phyloP scores from a whole-genome alignment of 2,888 invertebrate species.

The Deladenus siricidicola region DNA sequence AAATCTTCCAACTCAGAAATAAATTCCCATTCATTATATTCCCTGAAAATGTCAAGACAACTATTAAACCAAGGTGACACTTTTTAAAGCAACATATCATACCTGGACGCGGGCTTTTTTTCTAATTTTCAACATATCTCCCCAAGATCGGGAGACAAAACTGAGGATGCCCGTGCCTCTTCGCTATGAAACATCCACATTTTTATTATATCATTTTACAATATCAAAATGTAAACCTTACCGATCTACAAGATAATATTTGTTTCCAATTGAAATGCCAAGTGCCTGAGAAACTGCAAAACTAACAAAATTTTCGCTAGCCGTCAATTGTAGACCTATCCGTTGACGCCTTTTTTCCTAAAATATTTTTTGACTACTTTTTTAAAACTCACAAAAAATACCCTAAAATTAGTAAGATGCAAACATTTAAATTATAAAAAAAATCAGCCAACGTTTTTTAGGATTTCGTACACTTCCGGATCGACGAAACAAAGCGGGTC shows the following conservation, averaged over 20 bases:
- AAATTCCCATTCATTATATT: constrained; percentile 92
- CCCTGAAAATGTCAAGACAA: constrained; percentile 60
- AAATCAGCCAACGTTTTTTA: constrained; percentile 59
- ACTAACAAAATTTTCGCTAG: constrained; percentile 68
- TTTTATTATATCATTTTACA: too few species aligned
- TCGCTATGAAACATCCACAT: too few species aligned
- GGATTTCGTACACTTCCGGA: constrained; percentile 73
- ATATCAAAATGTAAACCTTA: neutral
- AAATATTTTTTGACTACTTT: constrained; percentile 9
- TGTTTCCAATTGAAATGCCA: constrained; percentile 60
- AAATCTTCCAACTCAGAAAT: constrained; percentile 86
- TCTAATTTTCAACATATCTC: too few species aligned
- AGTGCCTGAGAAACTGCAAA: constrained; percentile 57
- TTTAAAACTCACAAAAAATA: too few species aligned
- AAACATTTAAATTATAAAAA: neutral
- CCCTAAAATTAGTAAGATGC: neutral
- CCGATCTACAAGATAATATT: constrained; percentile 59
- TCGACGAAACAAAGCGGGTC: constrained; percentile 65
- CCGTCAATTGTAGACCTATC: constrained; percentile 84
- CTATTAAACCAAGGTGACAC: neutral
- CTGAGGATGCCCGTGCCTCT: too few species aligned
- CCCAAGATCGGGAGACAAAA: too few species aligned
- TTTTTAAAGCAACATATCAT: too few species aligned
- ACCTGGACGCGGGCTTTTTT: too few species aligned
- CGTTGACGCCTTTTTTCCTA: constrained; percentile 75